Conservation (phyloP, 2,888 invertebrate species). For the Chalcosyrphus nemorum region DNA sequence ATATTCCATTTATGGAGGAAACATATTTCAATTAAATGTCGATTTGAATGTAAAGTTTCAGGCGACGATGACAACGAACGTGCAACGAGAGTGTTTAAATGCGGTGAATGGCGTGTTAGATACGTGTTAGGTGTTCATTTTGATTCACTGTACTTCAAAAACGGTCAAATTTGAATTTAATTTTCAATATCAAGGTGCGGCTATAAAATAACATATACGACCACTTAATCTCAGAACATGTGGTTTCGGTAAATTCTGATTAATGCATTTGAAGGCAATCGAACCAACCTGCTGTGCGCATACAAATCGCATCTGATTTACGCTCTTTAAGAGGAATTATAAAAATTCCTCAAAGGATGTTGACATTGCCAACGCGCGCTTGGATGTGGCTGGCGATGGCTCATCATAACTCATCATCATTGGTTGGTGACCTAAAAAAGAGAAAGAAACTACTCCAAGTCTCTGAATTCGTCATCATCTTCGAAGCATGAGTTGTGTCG, state of each 20-base stretch:
- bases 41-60: constrained; percentile 67
- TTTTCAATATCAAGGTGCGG: constrained; percentile 51
- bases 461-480: constrained; percentile 50
- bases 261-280: constrained; percentile 13
- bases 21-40: constrained; percentile 72
- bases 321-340: constrained; percentile 3
- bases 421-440: constrained; percentile 17
- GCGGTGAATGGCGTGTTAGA: not conserved
- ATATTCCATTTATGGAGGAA: constrained; percentile 68
- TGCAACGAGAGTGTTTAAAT: not conserved
- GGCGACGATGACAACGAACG: constrained; percentile 21
- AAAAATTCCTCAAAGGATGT: constrained; percentile 57
- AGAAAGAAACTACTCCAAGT: constrained; percentile 19
- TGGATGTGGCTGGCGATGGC: not conserved
- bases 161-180: not conserved
- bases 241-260: constrained; percentile 24
- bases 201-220: not conserved
- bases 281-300: constrained; percentile 23
- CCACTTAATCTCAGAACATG: constrained; percentile 12
- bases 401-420: constrained; percentile 11
- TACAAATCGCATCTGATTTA: constrained; percentile 45
- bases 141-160: not conserved
- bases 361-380: constrained; percentile 38
- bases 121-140: not conserved
- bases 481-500: not conserved